Conservation (phyloP, 2,797 vertebrate species). For the Naso thynnoides region DNA sequence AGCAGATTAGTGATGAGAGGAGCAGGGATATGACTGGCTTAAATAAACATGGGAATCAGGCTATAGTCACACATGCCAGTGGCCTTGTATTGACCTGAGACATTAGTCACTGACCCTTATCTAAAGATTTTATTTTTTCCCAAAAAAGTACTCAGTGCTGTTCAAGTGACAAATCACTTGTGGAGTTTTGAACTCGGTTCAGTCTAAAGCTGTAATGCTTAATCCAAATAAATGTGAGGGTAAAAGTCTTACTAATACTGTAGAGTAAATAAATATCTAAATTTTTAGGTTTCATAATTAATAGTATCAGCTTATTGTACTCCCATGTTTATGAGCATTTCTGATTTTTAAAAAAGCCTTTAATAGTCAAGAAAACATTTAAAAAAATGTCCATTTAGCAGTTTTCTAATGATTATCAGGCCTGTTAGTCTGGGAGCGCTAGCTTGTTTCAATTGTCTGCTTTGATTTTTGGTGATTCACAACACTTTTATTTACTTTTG, state of each 20-base stretch:
- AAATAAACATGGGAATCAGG: slow-evolving; percentile 77
- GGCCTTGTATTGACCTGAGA: slow-evolving; percentile 59
- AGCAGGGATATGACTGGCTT: slow-evolving; percentile 64
- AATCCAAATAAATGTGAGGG: neutral
- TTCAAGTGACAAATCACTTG: slow-evolving; percentile 43
- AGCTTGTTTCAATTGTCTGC: neutral
- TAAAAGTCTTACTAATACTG: neutral
- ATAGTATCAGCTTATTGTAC: neutral
- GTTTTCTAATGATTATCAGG: neutral
- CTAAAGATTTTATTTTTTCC: slow-evolving; percentile 7
- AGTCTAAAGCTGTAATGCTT: neutral
- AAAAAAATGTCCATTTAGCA: neutral
- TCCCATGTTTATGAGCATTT: neutral
- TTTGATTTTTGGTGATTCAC: neutral
- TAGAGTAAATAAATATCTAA: neutral
- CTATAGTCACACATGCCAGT: slow-evolving; percentile 57
- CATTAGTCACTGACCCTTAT: slow-evolving; percentile 72
- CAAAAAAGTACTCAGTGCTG: slow-evolving; percentile 18
- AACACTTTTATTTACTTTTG: slow-evolving; percentile 22
- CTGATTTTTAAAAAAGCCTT: neutral
- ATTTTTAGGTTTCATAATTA: neutral
- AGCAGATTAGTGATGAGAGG: slow-evolving; percentile 75
- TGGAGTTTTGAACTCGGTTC: slow-evolving; percentile 24
- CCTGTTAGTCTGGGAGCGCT: neutral
- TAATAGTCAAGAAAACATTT: neutral